Percentiles rank a stretch among this genome's conserved stretches.
Evolutionary conservation across 2,113 vertebrate genomes (phyloP).

Genomic region (Sylvia atricapilla): DNA sequence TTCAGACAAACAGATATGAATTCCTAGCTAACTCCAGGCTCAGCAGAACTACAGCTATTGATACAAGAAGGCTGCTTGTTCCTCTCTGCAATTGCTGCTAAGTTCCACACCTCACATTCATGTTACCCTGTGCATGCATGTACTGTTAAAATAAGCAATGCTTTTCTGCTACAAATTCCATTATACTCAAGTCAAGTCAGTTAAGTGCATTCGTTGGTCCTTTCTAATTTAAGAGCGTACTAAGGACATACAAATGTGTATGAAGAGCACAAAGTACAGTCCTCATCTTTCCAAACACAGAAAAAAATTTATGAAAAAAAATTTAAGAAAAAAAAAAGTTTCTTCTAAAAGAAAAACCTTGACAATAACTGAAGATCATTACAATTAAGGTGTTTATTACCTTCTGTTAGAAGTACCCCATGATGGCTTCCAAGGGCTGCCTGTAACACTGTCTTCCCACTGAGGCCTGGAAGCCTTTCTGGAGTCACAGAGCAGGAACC

Average conservation of each 20-base stretch:
- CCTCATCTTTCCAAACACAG: neutral
- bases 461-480: slow-evolving; percentile 81
- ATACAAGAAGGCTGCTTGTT: neutral
- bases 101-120: neutral
- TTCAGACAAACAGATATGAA: neutral
- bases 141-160: neutral
- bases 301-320: no score
- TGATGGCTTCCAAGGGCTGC: slow-evolving; percentile 86
- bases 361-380: neutral
- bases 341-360: neutral
- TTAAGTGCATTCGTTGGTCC: neutral
- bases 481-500: slow-evolving; percentile 84
- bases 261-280: neutral
- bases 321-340: no score
- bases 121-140: accelerated
- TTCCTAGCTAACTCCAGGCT: neutral
- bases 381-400: slow-evolving; percentile 59
- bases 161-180: neutral
- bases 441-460: slow-evolving; percentile 85
- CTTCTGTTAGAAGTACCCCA: slow-evolving; percentile 88
- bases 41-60: neutral
- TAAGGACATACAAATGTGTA: neutral
- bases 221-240: neutral
- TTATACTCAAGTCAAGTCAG: neutral
- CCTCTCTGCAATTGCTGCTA: neutral